Base-by-base conservation (phyloP, 1,140 invertebrate species). In the Cydia splendana region DNA sequence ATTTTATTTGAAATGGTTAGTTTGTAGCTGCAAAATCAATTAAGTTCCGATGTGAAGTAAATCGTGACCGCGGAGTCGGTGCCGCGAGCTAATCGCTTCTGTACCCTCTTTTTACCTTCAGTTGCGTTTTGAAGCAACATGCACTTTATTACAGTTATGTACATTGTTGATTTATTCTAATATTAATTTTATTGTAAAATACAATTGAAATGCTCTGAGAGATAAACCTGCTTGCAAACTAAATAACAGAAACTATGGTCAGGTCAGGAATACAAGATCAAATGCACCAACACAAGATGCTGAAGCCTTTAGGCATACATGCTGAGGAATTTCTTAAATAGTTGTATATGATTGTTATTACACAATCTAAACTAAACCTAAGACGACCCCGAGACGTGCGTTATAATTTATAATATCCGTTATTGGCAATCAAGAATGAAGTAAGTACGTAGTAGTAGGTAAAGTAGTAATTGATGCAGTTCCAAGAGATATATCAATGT, bases 81-180 rank as follows among this genome's bases (percentile, higher is more conserved):
- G 88, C 90, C 87, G 83, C 81, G 80, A 85, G 88, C 86, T 84
- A 89, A 90, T 86, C 85, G 90, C 89, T 91, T 80, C 90, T 79
- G 90, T 90, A 85, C 82, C 80, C 84, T 71, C 67, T 71, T 71
- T 71, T 71, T 71, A 38, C 67, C 67, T 34, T 38, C 67, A 18
- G 67, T 71, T 38, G n/a, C 30, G 9, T 62, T 62, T 62, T 62
- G 7, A 62, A 62, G 20, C 57, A 62, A 62, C 57, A 62, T 62
- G 18, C 57, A 24, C 57, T 53, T 53, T 53, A 62, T n/a, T 62
- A 62, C 57, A 4, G 18, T 62, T 62, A 24, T 62, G 18, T 62
- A 62, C 7, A 62, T 24, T 62, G 57, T 62, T 62, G n/a, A 62
- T 24, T 62, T 62, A 62, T 62, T 62, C 20, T 62, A 62, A 62